Conservation (phyloP, 2,888 invertebrate species). For the Pterostichus niger region DNA sequence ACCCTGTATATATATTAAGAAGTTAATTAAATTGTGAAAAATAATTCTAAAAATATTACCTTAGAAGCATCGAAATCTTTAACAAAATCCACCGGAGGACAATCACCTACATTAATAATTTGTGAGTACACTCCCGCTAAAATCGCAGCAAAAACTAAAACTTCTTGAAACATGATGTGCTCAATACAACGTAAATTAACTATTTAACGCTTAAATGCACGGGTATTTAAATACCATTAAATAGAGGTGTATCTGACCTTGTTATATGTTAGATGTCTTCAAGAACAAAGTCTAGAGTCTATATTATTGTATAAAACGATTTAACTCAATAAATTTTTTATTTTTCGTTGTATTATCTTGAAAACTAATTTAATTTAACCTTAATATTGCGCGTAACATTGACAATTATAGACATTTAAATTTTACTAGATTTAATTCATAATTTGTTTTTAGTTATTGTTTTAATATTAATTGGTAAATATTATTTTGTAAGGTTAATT, state of each 20-base stretch:
- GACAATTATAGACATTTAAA: no score
- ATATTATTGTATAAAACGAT: background rate
- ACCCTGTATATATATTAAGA: no score
- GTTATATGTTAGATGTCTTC: conserved; percentile 10
- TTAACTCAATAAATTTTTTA: no score
- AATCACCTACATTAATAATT: conserved; percentile 82
- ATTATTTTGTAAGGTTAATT: no score
- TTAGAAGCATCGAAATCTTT: conserved; percentile 80
- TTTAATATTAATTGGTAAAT: no score
- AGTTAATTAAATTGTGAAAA: no score
- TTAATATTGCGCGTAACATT: no score
- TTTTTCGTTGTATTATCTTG: no score
- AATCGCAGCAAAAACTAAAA: conserved; percentile 38
- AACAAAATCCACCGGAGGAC: conserved; percentile 82
- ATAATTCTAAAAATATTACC: conserved; percentile 79
- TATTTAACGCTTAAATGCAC: background rate
- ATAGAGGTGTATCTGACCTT: conserved; percentile 1
- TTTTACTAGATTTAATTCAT: no score
- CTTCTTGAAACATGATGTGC: background rate
- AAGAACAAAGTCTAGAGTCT: conserved; percentile 19
- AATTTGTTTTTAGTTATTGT: no score
- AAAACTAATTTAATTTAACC: no score
- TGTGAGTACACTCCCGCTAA: conserved; percentile 76
- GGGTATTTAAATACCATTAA: conserved; percentile 19
- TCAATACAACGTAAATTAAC: background rate